Evolutionary conservation across 2,888 invertebrate genomes (phyloP).

Genomic region (Craniophora ligustri): DNA sequence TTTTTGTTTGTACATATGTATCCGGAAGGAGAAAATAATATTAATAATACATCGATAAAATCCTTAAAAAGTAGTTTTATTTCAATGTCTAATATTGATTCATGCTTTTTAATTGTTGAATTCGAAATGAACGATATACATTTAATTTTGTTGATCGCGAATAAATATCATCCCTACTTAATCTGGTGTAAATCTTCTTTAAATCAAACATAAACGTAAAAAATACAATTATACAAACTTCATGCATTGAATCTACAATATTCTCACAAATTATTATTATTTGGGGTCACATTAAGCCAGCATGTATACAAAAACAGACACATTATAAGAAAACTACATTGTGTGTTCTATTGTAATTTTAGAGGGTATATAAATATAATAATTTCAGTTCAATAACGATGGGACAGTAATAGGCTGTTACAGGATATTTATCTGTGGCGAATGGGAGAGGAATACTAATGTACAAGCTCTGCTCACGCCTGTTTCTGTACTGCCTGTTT

Average conservation of each 20-base stretch:
- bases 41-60: too few relatives aligned
- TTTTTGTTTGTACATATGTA: too few relatives aligned
- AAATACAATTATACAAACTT: neutral
- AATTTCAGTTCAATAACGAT: constrained; percentile 47
- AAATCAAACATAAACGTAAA: too few relatives aligned
- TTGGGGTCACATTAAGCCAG: neutral
- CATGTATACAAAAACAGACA: neutral
- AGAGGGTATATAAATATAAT: constrained; percentile 23
- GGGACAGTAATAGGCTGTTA: constrained; percentile 49
- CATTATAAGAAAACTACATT: constrained; percentile 3
- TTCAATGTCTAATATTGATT: too few relatives aligned
- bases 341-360: constrained; percentile 22
- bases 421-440: constrained; percentile 46
- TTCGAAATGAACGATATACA: too few relatives aligned
- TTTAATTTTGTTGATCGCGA: too few relatives aligned
- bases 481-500: too few relatives aligned
- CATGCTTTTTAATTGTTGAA: too few relatives aligned
- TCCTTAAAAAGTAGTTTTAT: too few relatives aligned
- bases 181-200: too few relatives aligned
- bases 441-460: constrained; percentile 47
- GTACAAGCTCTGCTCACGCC: constrained; percentile 22
- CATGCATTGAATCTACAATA: neutral
- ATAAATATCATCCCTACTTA: too few relatives aligned
- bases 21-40: too few relatives aligned
- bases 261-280: neutral